Conservation (phyloP, 2,888 invertebrate genomes). For the Invenusta paracnida region DNA sequence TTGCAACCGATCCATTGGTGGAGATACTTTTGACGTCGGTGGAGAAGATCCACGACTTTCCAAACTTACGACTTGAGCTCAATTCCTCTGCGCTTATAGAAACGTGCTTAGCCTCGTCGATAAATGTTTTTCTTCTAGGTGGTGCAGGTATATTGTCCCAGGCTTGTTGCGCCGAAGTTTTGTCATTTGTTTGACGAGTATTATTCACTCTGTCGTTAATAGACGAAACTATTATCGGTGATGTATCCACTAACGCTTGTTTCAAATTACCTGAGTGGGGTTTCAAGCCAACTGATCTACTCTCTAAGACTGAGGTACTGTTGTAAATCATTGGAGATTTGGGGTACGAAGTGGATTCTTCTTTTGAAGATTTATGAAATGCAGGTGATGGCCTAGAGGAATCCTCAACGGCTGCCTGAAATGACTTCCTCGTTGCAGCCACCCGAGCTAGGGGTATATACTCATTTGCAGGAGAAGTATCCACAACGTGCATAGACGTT, state of each 20-base stretch:
- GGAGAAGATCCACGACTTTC: slow-evolving; percentile 3
- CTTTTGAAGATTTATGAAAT: background rate
- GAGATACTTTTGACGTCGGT: background rate
- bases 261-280: no score
- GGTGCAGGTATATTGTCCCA: background rate
- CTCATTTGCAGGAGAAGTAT: background rate
- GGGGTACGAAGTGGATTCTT: no score
- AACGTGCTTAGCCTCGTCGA: slow-evolving; percentile 1
- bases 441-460: background rate
- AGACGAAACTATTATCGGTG: no score
- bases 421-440: background rate
- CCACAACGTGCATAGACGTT: background rate
- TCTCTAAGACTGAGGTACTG: background rate
- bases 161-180: background rate
- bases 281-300: no score
- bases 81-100: background rate
- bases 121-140: background rate
- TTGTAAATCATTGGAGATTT: background rate
- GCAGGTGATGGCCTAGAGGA: background rate
- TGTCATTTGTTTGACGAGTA: no score
- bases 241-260: no score
- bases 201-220: no score
- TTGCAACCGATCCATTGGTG: background rate
- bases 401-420: background rate
- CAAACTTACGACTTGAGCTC: background rate